phyloP scores from a whole-genome alignment of 2,113 vertebrate species.

The Sinosuthora webbiana region DNA sequence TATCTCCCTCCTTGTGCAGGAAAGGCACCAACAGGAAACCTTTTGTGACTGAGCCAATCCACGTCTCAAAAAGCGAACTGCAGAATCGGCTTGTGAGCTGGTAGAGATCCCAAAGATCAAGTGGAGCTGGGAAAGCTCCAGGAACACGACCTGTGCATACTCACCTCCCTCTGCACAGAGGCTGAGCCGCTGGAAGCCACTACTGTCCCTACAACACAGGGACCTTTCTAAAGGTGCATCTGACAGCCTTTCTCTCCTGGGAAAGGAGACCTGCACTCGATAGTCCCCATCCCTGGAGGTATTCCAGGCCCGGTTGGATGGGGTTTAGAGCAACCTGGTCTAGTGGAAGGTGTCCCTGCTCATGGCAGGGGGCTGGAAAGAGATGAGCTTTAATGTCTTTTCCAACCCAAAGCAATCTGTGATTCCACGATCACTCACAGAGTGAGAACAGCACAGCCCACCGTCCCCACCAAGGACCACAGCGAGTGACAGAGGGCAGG shows the following conservation, averaged over 20 bases:
- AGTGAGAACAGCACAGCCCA: rapidly evolving
- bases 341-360: not conserved
- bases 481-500: no score
- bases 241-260: not conserved
- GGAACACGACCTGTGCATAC: rapidly evolving
- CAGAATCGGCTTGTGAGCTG: not conserved
- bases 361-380: not conserved
- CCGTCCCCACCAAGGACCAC: rapidly evolving
- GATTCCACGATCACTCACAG: rapidly evolving
- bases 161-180: not conserved
- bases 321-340: not conserved
- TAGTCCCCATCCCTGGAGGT: not conserved
- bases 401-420: not conserved
- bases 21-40: not conserved
- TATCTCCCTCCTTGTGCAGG: not conserved
- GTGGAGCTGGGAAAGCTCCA: not conserved
- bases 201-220: not conserved
- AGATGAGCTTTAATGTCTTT: not conserved
- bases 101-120: not conserved
- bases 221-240: not conserved
- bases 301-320: rapidly evolving
- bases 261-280: rapidly evolving
- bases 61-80: not conserved
- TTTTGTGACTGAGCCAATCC: not conserved
- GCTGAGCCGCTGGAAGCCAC: not conserved